Base-by-base conservation (phyloP, 2,888 invertebrate species). In the Xylocampa areola region DNA sequence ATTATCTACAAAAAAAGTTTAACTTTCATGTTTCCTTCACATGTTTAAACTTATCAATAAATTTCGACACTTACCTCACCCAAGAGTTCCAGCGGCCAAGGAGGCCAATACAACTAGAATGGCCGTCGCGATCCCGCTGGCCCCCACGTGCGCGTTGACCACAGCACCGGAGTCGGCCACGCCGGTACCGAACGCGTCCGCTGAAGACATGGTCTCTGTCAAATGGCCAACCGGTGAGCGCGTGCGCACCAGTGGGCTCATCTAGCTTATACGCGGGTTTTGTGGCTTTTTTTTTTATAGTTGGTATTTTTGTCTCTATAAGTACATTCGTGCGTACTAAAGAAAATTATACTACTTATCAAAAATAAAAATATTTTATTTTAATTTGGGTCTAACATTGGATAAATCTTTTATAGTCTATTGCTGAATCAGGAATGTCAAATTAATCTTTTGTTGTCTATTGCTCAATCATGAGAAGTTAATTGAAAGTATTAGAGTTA, bases 41-140 rank as follows among this genome's bases (percentile, higher is more conserved):
- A n/a, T n/a, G n/a, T n/a, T n/a, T n/a, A n/a, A n/a, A n/a, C n/a
- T n/a, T n/a, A n/a, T n/a, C n/a, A 17, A 44, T 11, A 3, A 1
- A 11, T 17, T 13, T 64, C 1, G 53, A 55, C 39, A 95, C 96
- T 86, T 76, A 96, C 96, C 96, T 96, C 96, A 96, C 96, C 96
- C 96, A 81, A 96, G 94, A 73, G 95, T 95, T 77, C 96, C 96
- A 53, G 96, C 96, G 0, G 95, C 95, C 40, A 96, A 69, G 0
- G 96, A 95, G n/a, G 96, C 96, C 33, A 95, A 76, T 25, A 96
- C 88, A 0, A 95, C 96, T 19, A 96, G 87, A 8, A 96, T 63
- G 0, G 95, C 95, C 0, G 96, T 96, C 57, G 95, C 92, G 10
- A 96, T 92, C 43, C 96, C 95, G 66, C 95, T 95, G n/a, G 95